Base-by-base conservation (phyloP, 64 coral and sea anemone species). In the Catalaphyllia jardinei region DNA sequence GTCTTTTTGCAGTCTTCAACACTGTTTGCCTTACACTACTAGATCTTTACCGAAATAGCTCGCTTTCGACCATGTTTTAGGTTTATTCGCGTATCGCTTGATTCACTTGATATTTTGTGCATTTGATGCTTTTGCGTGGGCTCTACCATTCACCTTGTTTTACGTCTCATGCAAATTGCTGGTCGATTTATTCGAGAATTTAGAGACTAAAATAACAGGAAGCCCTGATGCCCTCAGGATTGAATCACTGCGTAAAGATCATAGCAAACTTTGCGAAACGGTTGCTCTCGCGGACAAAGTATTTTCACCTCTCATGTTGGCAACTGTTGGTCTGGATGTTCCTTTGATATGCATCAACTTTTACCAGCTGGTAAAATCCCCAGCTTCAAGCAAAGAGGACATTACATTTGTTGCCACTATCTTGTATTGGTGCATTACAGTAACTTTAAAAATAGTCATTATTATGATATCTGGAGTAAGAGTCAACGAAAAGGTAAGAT, bases 401-500 rank as follows among this genome's bases (percentile, higher is more conserved):
- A 31, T 82, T 0, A 63, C 14, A 31, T 63, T 63, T 38, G 16
- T 82, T 29, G 8, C 39, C 29, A 62, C 3, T 19, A 60, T 60
- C 24, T 63, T 18, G 15, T 63, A 82, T 18, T 82, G 60, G 79
- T 62, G 57, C 2, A 7, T 82, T 59, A 2, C 17, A 17, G 8
- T 82, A 0, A 22, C 27, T 1, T 0, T 22, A 18, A 31, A 82
- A 12, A 16, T 82, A 9, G 79, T 15, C 16, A 38, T 25, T 10
- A 22, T 85, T 4, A 10, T 64, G 57, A 35, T 15, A 16, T 82
- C 15, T 82, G 79, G 60, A 63, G 31, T 63, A 0, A 16, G 19
- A 82, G 28, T 82, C 27, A 82, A 63, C 59, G 79, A 82, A 28
- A 82, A 62, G 79, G 79, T 82, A n/a, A 61, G 27, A 62, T 38